These are phyloP conservation scores for Harpagoxenus sublaevis DNA, from an alignment of 2,888 invertebrate genomes.

Conservation along the genomic window DNA sequence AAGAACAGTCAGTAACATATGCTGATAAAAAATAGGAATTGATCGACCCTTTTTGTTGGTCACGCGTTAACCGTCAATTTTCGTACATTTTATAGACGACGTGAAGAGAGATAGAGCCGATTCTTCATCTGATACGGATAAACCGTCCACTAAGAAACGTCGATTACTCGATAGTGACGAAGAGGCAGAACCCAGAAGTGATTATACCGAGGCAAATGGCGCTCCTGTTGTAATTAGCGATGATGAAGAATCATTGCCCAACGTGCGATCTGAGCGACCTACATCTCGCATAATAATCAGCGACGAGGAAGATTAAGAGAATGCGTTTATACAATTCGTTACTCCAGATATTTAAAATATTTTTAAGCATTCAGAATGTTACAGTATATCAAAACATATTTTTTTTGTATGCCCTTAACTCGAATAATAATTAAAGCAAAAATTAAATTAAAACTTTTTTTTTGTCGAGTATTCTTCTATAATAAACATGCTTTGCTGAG, in stretches of 20 bases:
- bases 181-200: constrained; percentile 70
- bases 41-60: background rate
- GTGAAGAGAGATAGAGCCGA: constrained; percentile 77
- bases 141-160: constrained; percentile 79
- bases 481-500: background rate
- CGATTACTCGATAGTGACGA: constrained; percentile 83
- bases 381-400: background rate
- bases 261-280: constrained; percentile 54
- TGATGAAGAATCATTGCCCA: constrained; percentile 62
- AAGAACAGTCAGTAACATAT: constrained; percentile 40
- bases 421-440: background rate
- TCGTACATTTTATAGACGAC: constrained; percentile 68
- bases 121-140: constrained; percentile 77
- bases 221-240: constrained; percentile 64
- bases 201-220: constrained; percentile 43
- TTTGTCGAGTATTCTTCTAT: background rate
- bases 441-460: background rate
- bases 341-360: background rate
- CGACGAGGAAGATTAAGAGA: constrained; percentile 80
- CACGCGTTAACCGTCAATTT: background rate
- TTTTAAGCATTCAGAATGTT: background rate
- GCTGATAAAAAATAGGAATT: constrained; percentile 33
- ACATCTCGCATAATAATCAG: constrained; percentile 73
- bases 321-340: background rate
- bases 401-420: background rate